Conservation (phyloP, 2,888 invertebrate genomes). For the Liposcelis brunnea region DNA sequence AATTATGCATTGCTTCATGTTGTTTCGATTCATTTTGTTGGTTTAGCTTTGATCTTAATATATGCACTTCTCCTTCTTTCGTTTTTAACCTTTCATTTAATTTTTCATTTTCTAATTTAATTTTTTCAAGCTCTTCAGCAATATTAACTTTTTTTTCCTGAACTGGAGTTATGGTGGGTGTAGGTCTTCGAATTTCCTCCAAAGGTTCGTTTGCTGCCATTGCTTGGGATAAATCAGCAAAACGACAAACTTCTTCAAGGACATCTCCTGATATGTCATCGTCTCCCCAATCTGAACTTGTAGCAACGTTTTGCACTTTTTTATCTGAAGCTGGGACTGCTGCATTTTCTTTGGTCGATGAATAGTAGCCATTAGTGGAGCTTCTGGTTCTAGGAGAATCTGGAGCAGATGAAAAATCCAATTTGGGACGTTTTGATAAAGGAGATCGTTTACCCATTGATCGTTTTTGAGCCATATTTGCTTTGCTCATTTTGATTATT, state of each 20-base stretch:
- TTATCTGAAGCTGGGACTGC: no score
- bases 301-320: no score
- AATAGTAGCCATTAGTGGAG: no score
- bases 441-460: no score
- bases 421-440: no score
- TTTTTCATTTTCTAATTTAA: constrained; percentile 2
- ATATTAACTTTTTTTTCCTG: background rate
- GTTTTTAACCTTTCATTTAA: constrained; percentile 5
- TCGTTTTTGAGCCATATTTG: no score
- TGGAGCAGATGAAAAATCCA: no score
- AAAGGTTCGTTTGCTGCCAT: background rate
- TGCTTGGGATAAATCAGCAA: background rate
- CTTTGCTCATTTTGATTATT: no score
- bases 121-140: no score
- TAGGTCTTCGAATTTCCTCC: background rate
- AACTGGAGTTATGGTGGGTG: background rate
- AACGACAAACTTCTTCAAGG: background rate
- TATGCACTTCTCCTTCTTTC: constrained; percentile 3
- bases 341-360: no score
- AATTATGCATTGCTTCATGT: background rate
- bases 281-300: background rate
- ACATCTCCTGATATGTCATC: background rate
- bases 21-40: background rate
- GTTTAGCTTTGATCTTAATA: background rate
- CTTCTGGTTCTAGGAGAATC: no score